Percentiles rank a stretch among this genome's conserved stretches.
Conservation (phyloP, 2,797 vertebrate species). For the Parotocinclus haroldoi region DNA sequence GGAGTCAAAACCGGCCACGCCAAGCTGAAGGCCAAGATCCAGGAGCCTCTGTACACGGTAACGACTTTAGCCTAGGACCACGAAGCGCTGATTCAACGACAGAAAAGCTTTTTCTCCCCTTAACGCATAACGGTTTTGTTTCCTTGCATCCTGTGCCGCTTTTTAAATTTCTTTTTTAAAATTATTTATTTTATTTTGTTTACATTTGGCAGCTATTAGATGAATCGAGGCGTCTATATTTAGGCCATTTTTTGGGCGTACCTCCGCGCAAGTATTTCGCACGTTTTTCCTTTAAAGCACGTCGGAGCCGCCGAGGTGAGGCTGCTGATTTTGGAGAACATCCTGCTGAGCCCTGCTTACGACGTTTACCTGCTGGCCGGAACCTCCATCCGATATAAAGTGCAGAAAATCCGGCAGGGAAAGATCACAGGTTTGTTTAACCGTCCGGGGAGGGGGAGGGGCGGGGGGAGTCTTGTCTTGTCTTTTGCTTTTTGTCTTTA, state of each 20-base stretch:
- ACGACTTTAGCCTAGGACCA: no score
- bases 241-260: no score
- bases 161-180: no score
- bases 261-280: no score
- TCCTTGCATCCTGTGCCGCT: no score
- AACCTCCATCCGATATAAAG: conserved; percentile 84
- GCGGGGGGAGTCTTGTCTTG: neutral
- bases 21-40: conserved; percentile 87
- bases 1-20: conserved; percentile 92
- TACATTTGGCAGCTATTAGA: no score
- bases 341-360: conserved; percentile 85
- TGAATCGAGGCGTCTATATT: no score
- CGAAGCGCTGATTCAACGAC: no score
- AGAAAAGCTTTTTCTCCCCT: no score
- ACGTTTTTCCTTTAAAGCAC: conserved; percentile 68
- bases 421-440: conserved; percentile 82
- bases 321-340: conserved; percentile 94
- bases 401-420: conserved; percentile 92
- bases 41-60: conserved; percentile 83
- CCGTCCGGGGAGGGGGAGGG: no score
- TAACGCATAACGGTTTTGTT: no score
- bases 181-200: no score
- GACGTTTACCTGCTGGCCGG: conserved; percentile 88
- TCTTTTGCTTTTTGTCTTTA: neutral
- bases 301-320: conserved; percentile 88